A percentile compares a stretch with the other conserved stretches of the same genome.
Conservation (phyloP, 2,888 invertebrate species). For the Diachrysia chrysitis region DNA sequence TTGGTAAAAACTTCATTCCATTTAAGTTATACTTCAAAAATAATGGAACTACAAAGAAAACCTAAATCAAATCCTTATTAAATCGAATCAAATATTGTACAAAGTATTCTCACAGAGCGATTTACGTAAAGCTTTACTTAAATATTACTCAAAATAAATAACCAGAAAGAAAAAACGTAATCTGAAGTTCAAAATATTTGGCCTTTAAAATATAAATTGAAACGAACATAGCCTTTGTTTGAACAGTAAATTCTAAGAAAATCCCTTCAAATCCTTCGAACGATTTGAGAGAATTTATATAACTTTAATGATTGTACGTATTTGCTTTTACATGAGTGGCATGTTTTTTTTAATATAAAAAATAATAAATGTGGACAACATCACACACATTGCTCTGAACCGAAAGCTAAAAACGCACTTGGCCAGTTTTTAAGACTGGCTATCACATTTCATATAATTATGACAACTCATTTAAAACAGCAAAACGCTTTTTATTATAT, state of each 20-base stretch:
- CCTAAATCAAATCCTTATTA: not conserved
- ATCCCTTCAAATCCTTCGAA: slow-evolving; percentile 2
- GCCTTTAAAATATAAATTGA: slow-evolving; percentile 11
- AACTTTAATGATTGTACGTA: not conserved
- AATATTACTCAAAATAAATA: not conserved
- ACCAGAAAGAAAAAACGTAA: not conserved
- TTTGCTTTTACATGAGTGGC: slow-evolving; percentile 1
- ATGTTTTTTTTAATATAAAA: no score
- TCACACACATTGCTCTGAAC: no score
- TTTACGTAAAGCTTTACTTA: not conserved
- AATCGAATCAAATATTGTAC: not conserved
- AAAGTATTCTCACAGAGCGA: not conserved
- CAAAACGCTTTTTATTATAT: not conserved
- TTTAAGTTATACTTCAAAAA: no score
- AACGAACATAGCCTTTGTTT: slow-evolving; percentile 9
- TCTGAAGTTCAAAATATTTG: not conserved
- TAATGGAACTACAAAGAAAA: no score
- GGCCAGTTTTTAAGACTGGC: no score
- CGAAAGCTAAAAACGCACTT: no score
- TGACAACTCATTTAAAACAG: no score
- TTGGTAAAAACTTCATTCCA: no score
- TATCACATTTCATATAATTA: no score
- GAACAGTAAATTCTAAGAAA: slow-evolving; percentile 12
- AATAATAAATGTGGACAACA: no score
- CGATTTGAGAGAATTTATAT: slow-evolving; percentile 11